A percentile compares a stretch with the other conserved stretches of the same genome.
These are phyloP conservation scores for Drosophila arizonae DNA, from an alignment of 1,140 invertebrate species.

Conservation along the genomic window DNA sequence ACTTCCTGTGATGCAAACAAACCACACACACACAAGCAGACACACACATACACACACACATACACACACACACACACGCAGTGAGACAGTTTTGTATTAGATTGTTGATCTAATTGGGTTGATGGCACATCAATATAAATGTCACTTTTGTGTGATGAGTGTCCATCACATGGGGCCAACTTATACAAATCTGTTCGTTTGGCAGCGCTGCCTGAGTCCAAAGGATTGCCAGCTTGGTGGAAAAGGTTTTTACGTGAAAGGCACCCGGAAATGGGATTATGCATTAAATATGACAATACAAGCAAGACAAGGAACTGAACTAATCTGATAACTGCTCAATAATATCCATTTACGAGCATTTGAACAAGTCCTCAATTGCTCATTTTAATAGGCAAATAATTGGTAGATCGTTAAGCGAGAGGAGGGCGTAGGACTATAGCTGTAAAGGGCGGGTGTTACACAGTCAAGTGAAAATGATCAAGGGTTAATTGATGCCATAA, in stretches of 20 bases:
- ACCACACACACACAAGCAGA: not conserved
- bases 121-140: constrained; percentile 65
- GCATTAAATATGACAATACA: not conserved
- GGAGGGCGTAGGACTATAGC: no score
- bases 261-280: not conserved
- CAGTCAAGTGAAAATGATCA: no score
- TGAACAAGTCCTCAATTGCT: no score
- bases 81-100: constrained; percentile 26
- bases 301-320: no score
- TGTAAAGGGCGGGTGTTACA: no score
- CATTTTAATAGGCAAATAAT: no score
- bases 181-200: constrained; percentile 42
- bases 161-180: constrained; percentile 28
- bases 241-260: not conserved
- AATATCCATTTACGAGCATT: no score
- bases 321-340: no score
- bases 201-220: constrained; percentile 12
- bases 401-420: no score
- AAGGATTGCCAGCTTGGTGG: constrained; percentile 12
- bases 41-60: not conserved
- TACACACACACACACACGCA: not conserved
- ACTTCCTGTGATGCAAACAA: constrained; percentile 36
- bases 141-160: constrained; percentile 62
- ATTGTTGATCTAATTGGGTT: constrained; percentile 63
- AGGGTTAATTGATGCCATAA: no score